Conservation (phyloP, 1,140 invertebrate genomes). For the Trichonephila inaurata region DNA sequence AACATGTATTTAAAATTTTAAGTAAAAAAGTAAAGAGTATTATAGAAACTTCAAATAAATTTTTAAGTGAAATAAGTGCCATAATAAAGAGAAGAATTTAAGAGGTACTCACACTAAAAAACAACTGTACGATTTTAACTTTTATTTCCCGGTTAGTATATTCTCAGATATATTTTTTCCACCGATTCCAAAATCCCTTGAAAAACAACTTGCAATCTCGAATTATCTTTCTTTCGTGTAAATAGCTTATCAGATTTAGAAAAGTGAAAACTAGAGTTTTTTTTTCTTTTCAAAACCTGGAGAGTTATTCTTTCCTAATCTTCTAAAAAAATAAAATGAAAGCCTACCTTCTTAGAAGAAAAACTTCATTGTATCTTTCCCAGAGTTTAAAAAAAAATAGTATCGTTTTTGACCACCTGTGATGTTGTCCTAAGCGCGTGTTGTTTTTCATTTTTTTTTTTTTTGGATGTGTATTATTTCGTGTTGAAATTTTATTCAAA, state of each 20-base stretch:
- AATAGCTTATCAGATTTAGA: slow-evolving; percentile 5
- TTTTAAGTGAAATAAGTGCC: too few relatives aligned
- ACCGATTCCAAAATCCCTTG: too few relatives aligned
- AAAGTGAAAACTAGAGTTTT: neutral
- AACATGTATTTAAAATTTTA: too few relatives aligned
- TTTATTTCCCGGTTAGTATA: too few relatives aligned
- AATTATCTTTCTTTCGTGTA: neutral
- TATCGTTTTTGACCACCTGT: neutral
- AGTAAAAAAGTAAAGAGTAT: too few relatives aligned
- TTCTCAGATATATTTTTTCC: too few relatives aligned
- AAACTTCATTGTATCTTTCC: too few relatives aligned
- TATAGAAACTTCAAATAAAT: too few relatives aligned
- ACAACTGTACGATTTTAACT: too few relatives aligned
- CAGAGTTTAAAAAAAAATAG: neutral
- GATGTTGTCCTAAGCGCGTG: neutral
- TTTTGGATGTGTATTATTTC: neutral
- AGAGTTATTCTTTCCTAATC: neutral
- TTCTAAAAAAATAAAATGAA: neutral
- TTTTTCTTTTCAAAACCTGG: neutral
- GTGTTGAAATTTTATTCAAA: neutral
- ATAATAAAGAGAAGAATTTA: too few relatives aligned
- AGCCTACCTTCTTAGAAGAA: neutral
- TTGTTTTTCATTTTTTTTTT: neutral
- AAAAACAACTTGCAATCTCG: neutral
- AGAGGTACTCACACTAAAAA: too few relatives aligned